A percentile compares a stretch with the other conserved stretches of the same genome.
These are phyloP conservation scores for Vidua chalybeata DNA, from an alignment of 2,113 vertebrate species.

Conservation along the genomic window DNA sequence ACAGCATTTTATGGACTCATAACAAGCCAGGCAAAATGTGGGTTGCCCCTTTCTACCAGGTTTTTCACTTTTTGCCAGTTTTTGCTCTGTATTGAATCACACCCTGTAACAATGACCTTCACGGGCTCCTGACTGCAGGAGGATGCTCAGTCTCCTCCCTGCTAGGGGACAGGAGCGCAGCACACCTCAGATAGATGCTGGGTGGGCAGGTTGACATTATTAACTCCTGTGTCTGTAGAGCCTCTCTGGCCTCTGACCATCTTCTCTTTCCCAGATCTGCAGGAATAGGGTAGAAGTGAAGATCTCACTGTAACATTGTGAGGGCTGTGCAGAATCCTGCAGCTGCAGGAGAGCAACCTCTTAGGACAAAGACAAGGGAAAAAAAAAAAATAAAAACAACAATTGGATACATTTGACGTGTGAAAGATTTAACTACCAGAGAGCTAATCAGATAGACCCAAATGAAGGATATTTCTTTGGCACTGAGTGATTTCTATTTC, in stretches of 20 bases:
- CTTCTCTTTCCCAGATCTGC: neutral
- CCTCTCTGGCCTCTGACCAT: accelerated
- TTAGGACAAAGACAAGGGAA: neutral
- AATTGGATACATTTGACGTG: neutral
- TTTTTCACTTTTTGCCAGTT: neutral
- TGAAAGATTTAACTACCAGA: neutral
- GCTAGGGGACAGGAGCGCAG: neutral
- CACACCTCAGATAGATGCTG: neutral
- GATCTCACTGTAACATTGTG: neutral
- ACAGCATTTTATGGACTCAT: neutral
- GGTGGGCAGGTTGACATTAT: neutral
- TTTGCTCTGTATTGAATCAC: neutral
- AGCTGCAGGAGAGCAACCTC: neutral
- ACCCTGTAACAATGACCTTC: neutral
- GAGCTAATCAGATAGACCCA: neutral
- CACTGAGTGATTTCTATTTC: neutral
- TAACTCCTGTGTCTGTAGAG: neutral
- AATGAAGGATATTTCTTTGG: neutral
- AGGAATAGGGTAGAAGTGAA: neutral
- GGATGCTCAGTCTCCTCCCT: neutral
- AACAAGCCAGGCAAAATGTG: neutral
- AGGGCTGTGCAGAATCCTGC: neutral
- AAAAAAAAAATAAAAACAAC: neutral
- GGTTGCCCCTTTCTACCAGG: neutral
- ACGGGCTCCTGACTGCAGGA: neutral